Percentiles rank a stretch among this genome's conserved stretches.
phyloP scores from a whole-genome alignment of 2,797 vertebrate species.

The Oreochromis grahami region DNA sequence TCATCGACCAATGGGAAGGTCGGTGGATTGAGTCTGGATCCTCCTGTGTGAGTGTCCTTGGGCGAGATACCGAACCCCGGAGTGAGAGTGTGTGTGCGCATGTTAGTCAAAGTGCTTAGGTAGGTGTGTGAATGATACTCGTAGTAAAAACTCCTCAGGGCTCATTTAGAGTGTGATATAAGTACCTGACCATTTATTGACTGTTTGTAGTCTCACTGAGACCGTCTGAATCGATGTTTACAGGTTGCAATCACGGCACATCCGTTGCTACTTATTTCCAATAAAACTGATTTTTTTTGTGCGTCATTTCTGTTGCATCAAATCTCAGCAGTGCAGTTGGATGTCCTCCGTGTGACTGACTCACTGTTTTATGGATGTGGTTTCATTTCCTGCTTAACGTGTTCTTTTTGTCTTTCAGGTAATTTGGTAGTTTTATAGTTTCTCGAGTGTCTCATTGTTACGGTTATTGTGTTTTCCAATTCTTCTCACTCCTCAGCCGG shows the following conservation, averaged over 20 bases:
- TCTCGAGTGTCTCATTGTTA: accelerated
- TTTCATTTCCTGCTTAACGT: not conserved
- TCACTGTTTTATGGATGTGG: accelerated
- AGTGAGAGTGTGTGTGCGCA: accelerated
- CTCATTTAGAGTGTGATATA: not conserved
- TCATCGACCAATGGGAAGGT: not conserved
- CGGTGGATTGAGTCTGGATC: not conserved
- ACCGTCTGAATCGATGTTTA: not conserved
- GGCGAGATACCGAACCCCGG: accelerated
- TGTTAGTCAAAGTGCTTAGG: not conserved
- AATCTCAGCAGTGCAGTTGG: not conserved
- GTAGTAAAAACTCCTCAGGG: not conserved
- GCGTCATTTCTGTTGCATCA: not conserved
- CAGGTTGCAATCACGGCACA: not conserved
- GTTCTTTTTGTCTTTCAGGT: not conserved
- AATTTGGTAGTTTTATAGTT: not conserved
- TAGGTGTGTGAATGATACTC: not conserved
- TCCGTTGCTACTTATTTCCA: not conserved
- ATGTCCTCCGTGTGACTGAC: not conserved
- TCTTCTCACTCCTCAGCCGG: not conserved
- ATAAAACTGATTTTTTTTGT: not conserved
- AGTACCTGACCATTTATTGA: accelerated
- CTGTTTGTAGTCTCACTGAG: not conserved
- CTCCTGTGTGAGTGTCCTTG: not conserved
- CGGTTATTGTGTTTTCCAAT: not conserved